phyloP scores from a whole-genome alignment of 2,888 invertebrate genomes.

The Diabrotica balteata region DNA sequence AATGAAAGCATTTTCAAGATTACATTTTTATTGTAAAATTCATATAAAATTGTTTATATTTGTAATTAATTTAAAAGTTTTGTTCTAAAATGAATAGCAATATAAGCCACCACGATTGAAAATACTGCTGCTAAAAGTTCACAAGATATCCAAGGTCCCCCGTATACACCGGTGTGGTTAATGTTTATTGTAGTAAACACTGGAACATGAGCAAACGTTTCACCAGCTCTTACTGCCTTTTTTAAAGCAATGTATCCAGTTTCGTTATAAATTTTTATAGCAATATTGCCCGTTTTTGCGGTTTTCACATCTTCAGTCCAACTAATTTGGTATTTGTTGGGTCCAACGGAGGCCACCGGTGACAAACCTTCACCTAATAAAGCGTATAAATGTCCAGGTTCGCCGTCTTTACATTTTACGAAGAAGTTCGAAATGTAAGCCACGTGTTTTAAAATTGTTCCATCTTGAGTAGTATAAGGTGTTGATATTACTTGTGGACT shows the following conservation, averaged over 20 bases:
- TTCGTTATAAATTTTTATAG: constrained; percentile 84
- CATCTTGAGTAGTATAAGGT: constrained; percentile 88
- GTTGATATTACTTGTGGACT: constrained; percentile 73
- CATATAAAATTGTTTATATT: no score
- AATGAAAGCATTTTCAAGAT: no score
- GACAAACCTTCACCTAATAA: constrained; percentile 82
- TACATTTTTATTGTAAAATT: no score
- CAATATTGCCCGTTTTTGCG: constrained; percentile 79
- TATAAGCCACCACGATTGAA: constrained; percentile 79
- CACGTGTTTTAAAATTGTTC: constrained; percentile 83
- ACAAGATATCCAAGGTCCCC: constrained; percentile 88
- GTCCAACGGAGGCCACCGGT: constrained; percentile 78
- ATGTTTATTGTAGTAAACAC: constrained; percentile 74
- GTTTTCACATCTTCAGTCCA: constrained; percentile 87
- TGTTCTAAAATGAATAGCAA: constrained; percentile 82
- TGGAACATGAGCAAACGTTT: constrained; percentile 69
- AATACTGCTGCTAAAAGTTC: constrained; percentile 83
- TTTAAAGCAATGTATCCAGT: constrained; percentile 85
- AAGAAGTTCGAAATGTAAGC: constrained; percentile 89
- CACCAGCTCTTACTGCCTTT: constrained; percentile 77
- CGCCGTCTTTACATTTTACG: constrained; percentile 70
- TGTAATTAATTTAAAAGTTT: constrained; percentile 62
- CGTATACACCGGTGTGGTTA: constrained; percentile 78
- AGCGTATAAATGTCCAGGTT: constrained; percentile 76
- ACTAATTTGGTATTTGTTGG: constrained; percentile 86